Conservation (phyloP, 2,888 invertebrate genomes). For the Diarsia dahlii region DNA sequence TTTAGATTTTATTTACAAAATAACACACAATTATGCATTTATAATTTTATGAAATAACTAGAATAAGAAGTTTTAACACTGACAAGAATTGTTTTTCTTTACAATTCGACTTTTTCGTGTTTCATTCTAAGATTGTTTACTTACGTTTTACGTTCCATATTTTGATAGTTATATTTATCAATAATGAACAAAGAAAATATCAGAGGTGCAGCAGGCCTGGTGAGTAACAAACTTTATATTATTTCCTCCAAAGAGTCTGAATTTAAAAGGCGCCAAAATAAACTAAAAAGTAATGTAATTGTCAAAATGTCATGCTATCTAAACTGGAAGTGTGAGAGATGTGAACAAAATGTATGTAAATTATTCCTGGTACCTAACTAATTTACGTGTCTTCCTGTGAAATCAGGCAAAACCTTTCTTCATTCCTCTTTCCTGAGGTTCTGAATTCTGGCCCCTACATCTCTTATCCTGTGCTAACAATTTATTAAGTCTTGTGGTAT, state of each 20-base stretch:
- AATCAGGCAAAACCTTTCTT: background rate
- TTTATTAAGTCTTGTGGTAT: background rate
- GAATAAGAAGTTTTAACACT: background rate
- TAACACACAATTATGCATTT: constrained; percentile 14
- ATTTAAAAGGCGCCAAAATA: background rate
- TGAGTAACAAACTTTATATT: constrained; percentile 67
- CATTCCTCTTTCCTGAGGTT: background rate
- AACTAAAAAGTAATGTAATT: background rate
- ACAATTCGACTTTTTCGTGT: constrained; percentile 17
- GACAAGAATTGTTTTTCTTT: constrained; percentile 31
- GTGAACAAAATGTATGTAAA: constrained; percentile 32
- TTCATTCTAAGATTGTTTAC: background rate
- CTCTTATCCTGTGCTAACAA: background rate
- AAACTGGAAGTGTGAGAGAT: constrained; percentile 25
- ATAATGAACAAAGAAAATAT: constrained; percentile 79
- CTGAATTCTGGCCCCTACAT: background rate
- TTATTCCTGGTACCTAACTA: background rate
- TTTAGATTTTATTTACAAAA: constrained; percentile 16
- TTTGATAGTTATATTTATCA: background rate
- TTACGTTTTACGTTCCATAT: constrained; percentile 8
- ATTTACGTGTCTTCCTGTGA: background rate
- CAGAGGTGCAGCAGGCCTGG: constrained; percentile 82
- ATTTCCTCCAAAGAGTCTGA: constrained; percentile 13
- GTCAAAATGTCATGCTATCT: constrained; percentile 29
- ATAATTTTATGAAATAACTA: constrained; percentile 7